Evolutionary conservation across 2,888 invertebrate species (phyloP), one percentile per base, ranked within the genome.

Genomic region (Nesidiocoris tenuis): DNA sequence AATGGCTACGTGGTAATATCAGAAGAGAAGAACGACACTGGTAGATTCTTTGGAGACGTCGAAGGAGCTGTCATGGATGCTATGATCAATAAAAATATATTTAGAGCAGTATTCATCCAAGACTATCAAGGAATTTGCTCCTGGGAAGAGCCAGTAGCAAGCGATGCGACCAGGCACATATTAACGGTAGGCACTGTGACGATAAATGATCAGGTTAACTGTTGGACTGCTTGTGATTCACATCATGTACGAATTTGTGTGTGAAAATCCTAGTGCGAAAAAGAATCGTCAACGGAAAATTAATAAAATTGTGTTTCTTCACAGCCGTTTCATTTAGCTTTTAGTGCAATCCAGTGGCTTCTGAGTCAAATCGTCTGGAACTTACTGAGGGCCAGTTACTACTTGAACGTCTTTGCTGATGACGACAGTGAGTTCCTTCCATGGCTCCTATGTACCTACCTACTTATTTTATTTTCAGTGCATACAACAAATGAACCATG

Each of bases 1-100:
- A 94, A 95, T 81, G 97, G 95, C 0, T 97, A 95, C 83, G 87
- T 95, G 5, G 87, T 96, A 0, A 85, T 94, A 9, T 89, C 93
- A 0, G 87, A 89, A 80, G 86, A 89, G 19, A 84, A 86, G 54
- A 86, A 87, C 56, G 86, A 91, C 67, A 91, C 91, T 0, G 96
- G 96, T 0, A 86, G 87, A 80, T 96, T 97, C 85, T 94, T 96
- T 83, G 96, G 96, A 0, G 90, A 90, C 78, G 85, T 93, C 23
- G 90, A 93, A 80, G 90, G 90, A 12, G 89, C 90, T 54, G 88
- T 95, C 1, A 89, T 96, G 88, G 87, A 90, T 74, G 88, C 90
- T 0, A 89, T 95, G 86, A 86, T 95, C 0, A 85, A 88, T 0
- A 87, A 88, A 79, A 87, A 87, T 0, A 89, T 95, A 78, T 96